These are phyloP conservation scores for Australoheros scitulus DNA, from an alignment of 2,113 vertebrate species.

Conservation along the genomic window DNA sequence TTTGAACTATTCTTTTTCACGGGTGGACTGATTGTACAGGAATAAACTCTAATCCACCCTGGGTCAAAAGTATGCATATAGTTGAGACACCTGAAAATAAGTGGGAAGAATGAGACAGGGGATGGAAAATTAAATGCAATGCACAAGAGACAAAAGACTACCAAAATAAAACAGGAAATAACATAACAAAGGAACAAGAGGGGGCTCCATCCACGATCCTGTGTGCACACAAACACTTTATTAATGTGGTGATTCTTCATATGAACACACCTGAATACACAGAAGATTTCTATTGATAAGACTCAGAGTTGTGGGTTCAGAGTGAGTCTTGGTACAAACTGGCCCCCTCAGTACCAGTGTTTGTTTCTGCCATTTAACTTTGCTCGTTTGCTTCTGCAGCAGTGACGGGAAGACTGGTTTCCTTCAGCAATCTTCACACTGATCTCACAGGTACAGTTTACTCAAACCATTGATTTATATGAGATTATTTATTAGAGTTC, in stretches of 20 bases:
- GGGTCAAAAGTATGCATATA: too few relatives aligned
- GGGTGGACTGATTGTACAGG: too few relatives aligned
- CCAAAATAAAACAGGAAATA: too few relatives aligned
- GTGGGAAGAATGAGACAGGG: too few relatives aligned
- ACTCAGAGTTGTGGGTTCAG: not conserved
- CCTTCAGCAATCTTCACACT: conserved; percentile 19
- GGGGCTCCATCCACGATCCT: not conserved
- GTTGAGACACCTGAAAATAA: too few relatives aligned
- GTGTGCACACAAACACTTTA: not conserved
- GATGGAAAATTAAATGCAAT: too few relatives aligned
- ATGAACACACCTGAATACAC: not conserved
- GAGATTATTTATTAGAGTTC: not conserved
- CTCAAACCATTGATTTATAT: not conserved
- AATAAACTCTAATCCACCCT: too few relatives aligned
- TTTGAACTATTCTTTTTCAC: too few relatives aligned
- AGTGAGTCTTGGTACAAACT: not conserved
- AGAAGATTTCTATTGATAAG: not conserved
- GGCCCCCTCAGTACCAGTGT: not conserved
- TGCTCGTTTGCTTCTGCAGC: conserved; percentile 27
- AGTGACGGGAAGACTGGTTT: not conserved
- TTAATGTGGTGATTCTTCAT: not conserved
- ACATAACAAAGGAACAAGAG: too few relatives aligned
- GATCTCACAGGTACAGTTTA: conserved; percentile 38
- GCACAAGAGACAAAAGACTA: too few relatives aligned
- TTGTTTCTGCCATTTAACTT: not conserved